These are phyloP conservation scores for Elanoides forficatus DNA, from an alignment of 2,113 vertebrate species.

Conservation along the genomic window DNA sequence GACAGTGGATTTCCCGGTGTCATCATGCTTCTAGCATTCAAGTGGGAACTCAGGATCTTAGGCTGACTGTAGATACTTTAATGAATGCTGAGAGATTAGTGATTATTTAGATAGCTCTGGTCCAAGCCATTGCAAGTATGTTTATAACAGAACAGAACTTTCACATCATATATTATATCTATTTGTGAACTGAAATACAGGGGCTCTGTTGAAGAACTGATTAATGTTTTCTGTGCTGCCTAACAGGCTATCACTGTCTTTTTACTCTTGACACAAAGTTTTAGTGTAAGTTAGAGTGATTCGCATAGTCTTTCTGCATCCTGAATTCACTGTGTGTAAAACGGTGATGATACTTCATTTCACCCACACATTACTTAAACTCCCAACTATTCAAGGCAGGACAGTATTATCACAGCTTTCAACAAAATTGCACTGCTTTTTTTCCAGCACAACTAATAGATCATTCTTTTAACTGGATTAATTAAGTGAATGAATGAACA, in stretches of 20 bases:
- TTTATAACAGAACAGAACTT: neutral
- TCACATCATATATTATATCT: neutral
- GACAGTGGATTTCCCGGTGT: neutral
- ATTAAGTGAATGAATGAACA: slow-evolving; percentile 7
- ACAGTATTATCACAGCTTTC: slow-evolving; percentile 23
- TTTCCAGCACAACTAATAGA: neutral
- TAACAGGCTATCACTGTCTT: neutral
- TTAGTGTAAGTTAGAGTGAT: neutral
- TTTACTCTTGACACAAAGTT: neutral
- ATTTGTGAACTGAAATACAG: neutral
- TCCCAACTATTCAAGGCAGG: slow-evolving; percentile 19
- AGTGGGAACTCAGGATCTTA: neutral
- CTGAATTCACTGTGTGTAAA: neutral
- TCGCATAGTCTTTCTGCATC: neutral
- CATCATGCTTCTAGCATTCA: neutral
- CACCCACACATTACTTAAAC: neutral
- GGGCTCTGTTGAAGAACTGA: neutral
- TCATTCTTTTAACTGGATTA: neutral
- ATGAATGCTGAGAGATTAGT: neutral
- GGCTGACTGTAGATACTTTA: neutral
- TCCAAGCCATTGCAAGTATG: neutral
- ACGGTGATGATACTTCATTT: neutral
- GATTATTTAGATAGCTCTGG: neutral
- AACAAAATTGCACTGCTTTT: neutral
- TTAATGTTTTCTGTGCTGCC: neutral